These are phyloP conservation scores for Dipodomys spectabilis DNA, from an alignment of 2,113 vertebrate species.

Conservation along the genomic window DNA sequence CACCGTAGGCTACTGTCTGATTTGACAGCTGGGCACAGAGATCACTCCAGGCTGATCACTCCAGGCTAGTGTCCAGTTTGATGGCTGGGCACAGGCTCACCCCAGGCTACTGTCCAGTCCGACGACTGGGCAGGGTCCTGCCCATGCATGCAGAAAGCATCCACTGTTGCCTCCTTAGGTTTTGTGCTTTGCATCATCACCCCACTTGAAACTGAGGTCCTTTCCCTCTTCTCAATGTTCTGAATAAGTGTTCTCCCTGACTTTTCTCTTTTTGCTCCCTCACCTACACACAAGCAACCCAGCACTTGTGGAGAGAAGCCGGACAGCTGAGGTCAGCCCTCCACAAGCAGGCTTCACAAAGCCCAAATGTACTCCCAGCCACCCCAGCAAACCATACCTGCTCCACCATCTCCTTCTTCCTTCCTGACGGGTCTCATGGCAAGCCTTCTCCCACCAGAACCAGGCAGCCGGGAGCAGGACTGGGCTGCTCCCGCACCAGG, in stretches of 20 bases:
- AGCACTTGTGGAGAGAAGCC: neutral
- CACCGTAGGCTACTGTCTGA: too few relatives aligned
- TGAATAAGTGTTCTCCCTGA: too few relatives aligned
- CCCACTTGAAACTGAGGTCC: too few relatives aligned
- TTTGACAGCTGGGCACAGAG: too few relatives aligned
- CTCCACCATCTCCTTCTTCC: neutral
- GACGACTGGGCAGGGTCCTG: too few relatives aligned
- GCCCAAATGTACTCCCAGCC: neutral
- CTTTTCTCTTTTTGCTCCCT: neutral
- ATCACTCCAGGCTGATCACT: too few relatives aligned
- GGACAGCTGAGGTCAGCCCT: too few relatives aligned
- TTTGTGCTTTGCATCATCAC: fast-evolving
- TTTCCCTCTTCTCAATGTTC: fast-evolving
- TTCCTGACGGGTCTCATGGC: neutral
- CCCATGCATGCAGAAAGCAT: neutral
- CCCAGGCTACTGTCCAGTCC: too few relatives aligned
- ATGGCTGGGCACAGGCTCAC: too few relatives aligned
- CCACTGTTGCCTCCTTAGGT: too few relatives aligned
- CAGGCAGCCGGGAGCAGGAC: neutral
- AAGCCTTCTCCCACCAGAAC: neutral
- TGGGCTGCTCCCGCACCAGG: neutral
- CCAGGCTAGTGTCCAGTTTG: too few relatives aligned
- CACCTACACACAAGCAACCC: too few relatives aligned
- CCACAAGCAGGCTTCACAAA: neutral
- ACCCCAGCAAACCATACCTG: fast-evolving